Evolutionary conservation across 2,113 vertebrate species (phyloP).

Genomic region (Asarcornis scutulata): DNA sequence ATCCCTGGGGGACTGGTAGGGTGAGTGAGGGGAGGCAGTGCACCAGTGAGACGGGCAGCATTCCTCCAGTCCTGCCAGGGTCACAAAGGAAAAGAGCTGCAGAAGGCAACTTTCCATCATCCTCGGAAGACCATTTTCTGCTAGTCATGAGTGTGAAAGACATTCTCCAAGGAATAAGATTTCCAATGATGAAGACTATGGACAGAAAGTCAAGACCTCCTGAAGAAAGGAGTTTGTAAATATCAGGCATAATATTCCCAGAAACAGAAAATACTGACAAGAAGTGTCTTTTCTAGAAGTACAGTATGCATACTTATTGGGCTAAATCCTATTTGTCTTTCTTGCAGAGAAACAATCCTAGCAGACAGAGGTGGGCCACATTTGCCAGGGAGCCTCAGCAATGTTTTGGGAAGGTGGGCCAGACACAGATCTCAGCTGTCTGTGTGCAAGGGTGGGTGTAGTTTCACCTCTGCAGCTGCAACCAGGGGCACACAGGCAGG

Average conservation of each 20-base stretch:
- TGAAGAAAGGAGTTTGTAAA: neutral
- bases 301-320: accelerated
- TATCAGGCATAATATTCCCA: neutral
- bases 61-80: neutral
- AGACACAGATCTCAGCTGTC: accelerated
- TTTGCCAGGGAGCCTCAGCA: neutral
- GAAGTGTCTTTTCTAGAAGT: neutral
- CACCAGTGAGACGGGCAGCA: neutral
- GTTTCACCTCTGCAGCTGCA: accelerated
- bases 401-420: neutral
- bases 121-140: neutral
- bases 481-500: neutral
- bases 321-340: neutral
- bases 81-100: neutral
- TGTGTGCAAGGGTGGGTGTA: accelerated
- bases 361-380: accelerated
- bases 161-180: neutral
- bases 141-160: neutral
- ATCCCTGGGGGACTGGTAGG: neutral
- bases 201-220: neutral
- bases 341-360: neutral
- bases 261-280: neutral
- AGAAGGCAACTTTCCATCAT: neutral
- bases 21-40: neutral
- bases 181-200: neutral